Evolutionary conservation across 2,113 vertebrate genomes (phyloP), one percentile per base, ranked within the genome.

Genomic region (Seriola aureovittata): DNA sequence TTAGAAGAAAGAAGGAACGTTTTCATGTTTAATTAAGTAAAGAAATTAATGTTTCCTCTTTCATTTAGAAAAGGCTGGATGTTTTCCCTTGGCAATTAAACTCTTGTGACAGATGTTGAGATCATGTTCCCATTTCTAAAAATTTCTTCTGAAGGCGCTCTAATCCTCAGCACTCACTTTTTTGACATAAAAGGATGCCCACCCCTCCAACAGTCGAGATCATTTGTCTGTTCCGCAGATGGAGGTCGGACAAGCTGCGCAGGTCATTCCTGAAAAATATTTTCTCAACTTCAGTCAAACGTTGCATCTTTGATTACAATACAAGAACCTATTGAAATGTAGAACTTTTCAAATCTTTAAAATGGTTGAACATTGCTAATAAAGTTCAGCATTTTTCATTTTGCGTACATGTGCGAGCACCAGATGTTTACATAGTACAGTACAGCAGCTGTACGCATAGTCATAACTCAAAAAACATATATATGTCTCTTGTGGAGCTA

Each of bases 1-100:
- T 91, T 84, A 89, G 82, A 88, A 81, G 64, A 87, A 78, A 77
- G 50, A 80, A 71, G 77, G 50, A 85, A 78, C 73, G 23, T 84
- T 87, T 89, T 86, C 64, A 81, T 71, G 84, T 88, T 90, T 87
- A 88, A 89, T 92, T 85, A 80, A 82, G 69, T 77, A 77, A 79
- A 87, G 64, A 78, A 82, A 78, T 34, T 10, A 76, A 81, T 65
- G 71, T 52, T 84, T 84, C 71, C 71, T 59, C 10, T 68, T 75
- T 85, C 55, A 75, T 75, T 88, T 72, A 75, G 57, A 78, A 75
- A 81, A 78, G n/a, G 36, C 68, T 68, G 52, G 32, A 77, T 85
- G 62, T 78, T 79, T 71, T 88, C 71, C 67, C 63, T 68, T 34
- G 80, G 58, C 36, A 75, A 80, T 85, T 85, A 59, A 42, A 82